A percentile compares a stretch with the other conserved stretches of the same genome.
phyloP scores from a whole-genome alignment of 2,797 vertebrate species.

The Sebastes minor region DNA sequence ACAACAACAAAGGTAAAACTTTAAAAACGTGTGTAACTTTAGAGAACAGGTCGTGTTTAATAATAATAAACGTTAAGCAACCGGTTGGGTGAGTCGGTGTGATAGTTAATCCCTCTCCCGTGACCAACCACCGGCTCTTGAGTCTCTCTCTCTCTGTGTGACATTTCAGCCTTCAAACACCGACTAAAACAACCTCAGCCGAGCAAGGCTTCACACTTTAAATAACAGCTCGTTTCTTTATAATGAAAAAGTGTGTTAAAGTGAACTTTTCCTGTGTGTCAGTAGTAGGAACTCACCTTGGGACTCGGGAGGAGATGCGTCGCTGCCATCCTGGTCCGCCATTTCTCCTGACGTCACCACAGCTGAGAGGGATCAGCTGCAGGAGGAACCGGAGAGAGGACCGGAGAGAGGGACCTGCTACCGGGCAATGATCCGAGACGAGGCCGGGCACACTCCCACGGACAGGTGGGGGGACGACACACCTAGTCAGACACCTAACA shows the following conservation, averaged over 20 bases:
- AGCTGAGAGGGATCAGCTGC: constrained; percentile 72
- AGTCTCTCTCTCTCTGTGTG: not conserved
- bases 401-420: constrained; percentile 26
- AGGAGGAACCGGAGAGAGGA: constrained; percentile 35
- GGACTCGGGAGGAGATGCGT: constrained; percentile 79
- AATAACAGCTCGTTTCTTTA: too few relatives aligned
- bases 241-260: not conserved
- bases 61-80: constrained; percentile 13
- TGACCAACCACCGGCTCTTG: constrained; percentile 65
- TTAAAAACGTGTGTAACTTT: not conserved
- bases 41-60: constrained; percentile 9
- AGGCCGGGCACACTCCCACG: constrained; percentile 50
- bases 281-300: constrained; percentile 76
- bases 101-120: constrained; percentile 77
- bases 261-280: constrained; percentile 23
- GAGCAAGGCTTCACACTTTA: fast-evolving
- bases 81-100: constrained; percentile 56
- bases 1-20: not conserved
- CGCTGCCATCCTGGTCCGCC: constrained; percentile 85
- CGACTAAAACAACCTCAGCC: not conserved
- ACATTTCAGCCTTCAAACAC: constrained; percentile 10
- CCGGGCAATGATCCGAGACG: constrained; percentile 11
- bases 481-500: too few relatives aligned
- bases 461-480: constrained; percentile 71
- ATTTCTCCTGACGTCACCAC: constrained; percentile 85